Evolutionary conservation across 2,888 invertebrate genomes (phyloP).

Genomic region (Calameuta pallipes): DNA sequence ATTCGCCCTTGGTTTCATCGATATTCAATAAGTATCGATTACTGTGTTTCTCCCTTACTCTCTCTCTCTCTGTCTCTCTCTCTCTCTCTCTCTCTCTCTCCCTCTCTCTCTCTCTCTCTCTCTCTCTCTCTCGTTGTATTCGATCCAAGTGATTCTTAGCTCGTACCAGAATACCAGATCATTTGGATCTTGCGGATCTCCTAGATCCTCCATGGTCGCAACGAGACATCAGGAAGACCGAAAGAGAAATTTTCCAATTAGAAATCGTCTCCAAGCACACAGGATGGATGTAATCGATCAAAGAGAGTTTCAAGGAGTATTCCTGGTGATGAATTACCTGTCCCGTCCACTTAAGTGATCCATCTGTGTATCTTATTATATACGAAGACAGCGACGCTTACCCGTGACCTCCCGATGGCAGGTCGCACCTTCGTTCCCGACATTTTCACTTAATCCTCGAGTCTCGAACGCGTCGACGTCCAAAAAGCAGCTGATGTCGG

Average conservation of each 20-base stretch:
- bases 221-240: background rate
- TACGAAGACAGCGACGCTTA: conserved; percentile 24
- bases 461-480: background rate
- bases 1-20: conserved; percentile 25
- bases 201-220: background rate
- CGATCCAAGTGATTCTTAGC: too few species aligned
- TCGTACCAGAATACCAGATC: too few species aligned
- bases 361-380: conserved; percentile 38
- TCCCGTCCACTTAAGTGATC: conserved; percentile 33
- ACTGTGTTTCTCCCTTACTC: too few species aligned
- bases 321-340: conserved; percentile 37
- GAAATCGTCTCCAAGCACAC: background rate
- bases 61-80: background rate
- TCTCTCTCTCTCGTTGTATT: too few species aligned
- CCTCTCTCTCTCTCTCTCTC: too few species aligned
- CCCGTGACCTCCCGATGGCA: background rate
- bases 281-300: conserved; percentile 27
- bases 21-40: background rate
- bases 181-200: background rate
- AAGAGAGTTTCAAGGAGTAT: conserved; percentile 8
- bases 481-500: background rate
- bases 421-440: background rate
- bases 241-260: background rate
- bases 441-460: background rate
- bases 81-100: too few species aligned